Base-by-base conservation (phyloP, 2,888 invertebrate species). In the Tenthredo mesomela region DNA sequence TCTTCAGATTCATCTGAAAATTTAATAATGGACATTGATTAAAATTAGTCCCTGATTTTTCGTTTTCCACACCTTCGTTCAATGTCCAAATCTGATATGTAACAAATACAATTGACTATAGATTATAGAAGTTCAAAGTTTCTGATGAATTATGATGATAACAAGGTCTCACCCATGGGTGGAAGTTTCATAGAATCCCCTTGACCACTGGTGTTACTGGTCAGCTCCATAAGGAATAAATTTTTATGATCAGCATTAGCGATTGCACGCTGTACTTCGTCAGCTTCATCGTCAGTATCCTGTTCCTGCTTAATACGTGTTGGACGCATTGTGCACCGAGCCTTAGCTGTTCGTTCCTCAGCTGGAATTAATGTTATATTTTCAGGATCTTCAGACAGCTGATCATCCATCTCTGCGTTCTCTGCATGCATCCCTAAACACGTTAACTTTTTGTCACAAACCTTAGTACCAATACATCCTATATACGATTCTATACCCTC, bases 361-460 rank as follows among this genome's bases (percentile, higher is more conserved):
- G 93, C 89, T 5, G 93, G 92, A 43, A 90, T 89, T 40, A 95
- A 88, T 9, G 95, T 95, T 61, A 95, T 95, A 85, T 93, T 94
- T 87, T 93, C 94, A 7, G 94, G 94, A 86, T 93, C 93, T 86
- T 93, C 92, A 0, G 92, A 90, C 65, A 91, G 86, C 58, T 88
- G 86, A 77, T 93, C 93, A 67, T 93, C 93, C 86, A 91, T 90
- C 85, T 93, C 93, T 67, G 91, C 87, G 87, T 92, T 93, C 75
- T 93, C 93, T 3, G 92, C 91, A 84, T 89, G 89, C 91, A 93
- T 92, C 58, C 93, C 93, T 92, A 29, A 77, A 70, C 37, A 82
- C 12, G 25, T 50, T 50, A 40, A 82, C 33, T 47, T 82, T n/a
- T 18, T 3, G n/a, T 54, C 65, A 58, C 18, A 25, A 54, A 21